phyloP scores from a whole-genome alignment of 2,113 vertebrate species.

The Seriola dumerili region DNA sequence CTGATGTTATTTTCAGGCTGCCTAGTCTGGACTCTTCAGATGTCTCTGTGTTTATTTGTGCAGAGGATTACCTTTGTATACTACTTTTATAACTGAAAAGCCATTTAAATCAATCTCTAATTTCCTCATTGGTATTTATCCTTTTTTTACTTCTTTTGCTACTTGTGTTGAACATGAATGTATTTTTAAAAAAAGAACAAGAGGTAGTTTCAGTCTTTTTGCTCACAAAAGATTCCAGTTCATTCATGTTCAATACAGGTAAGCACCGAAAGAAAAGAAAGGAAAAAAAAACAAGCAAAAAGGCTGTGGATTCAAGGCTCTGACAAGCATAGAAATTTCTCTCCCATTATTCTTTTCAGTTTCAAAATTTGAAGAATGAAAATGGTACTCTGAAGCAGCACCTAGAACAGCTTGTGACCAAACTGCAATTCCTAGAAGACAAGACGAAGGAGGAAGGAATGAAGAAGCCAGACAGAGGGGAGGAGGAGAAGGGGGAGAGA shows the following conservation, averaged over 20 bases:
- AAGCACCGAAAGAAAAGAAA: neutral
- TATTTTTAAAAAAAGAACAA: neutral
- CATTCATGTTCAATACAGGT: conserved; percentile 3
- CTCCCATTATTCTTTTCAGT: conserved; percentile 67
- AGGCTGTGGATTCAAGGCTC: neutral
- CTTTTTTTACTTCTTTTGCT: neutral
- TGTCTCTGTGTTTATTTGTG: conserved; percentile 21
- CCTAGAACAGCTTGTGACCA: conserved; percentile 72
- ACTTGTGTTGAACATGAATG: conserved; percentile 25
- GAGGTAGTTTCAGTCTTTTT: conserved; percentile 9
- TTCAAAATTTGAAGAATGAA: conserved; percentile 84
- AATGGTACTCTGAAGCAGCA: conserved; percentile 77
- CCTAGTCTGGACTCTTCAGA: neutral
- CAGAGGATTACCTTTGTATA: neutral
- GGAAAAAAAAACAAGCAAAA: neutral
- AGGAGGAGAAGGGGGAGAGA: conserved; percentile 60
- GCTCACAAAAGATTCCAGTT: conserved; percentile 3
- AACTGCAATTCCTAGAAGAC: conserved; percentile 55
- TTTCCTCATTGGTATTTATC: neutral
- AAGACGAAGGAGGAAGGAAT: conserved; percentile 32
- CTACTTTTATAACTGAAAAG: conserved; percentile 27
- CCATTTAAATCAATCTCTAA: conserved; percentile 18
- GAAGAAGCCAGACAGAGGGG: conserved; percentile 29
- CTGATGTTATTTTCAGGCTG: neutral
- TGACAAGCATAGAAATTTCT: conserved; percentile 2